These are phyloP conservation scores for Bolinopsis microptera DNA, from an alignment of 37 sponge, comb jelly and placozoan species.

Conservation along the genomic window DNA sequence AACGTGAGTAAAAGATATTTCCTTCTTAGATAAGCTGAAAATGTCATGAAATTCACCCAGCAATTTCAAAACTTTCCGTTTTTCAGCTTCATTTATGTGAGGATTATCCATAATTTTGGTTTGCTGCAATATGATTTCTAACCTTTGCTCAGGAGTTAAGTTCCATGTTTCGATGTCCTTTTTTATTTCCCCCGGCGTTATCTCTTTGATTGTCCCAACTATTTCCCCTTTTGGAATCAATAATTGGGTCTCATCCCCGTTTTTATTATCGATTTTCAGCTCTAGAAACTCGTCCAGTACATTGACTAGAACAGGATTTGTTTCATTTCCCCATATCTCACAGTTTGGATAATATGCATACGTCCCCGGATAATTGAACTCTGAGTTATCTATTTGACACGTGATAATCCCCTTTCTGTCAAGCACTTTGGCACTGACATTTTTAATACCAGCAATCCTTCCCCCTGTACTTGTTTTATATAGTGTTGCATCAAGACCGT, in stretches of 20 bases:
- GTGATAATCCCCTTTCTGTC: not conserved
- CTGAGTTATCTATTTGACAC: not conserved
- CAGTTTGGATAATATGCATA: not conserved
- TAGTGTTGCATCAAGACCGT: not conserved
- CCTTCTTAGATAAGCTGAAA: not conserved
- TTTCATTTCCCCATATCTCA: not conserved
- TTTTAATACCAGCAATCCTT: not conserved
- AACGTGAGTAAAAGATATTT: not conserved
- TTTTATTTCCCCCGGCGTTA: not conserved
- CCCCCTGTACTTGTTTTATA: not conserved
- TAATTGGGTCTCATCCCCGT: not conserved
- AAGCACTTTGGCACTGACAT: not conserved
- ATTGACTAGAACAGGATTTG: not conserved
- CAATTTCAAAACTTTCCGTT: too few relatives aligned
- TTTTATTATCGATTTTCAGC: conserved; percentile 9
- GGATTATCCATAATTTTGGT: too few relatives aligned
- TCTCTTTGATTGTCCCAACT: not conserved
- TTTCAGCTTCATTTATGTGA: too few relatives aligned
- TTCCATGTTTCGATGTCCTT: not conserved
- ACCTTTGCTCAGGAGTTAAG: too few relatives aligned
- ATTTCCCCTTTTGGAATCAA: not conserved
- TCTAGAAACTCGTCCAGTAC: not conserved
- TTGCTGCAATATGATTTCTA: too few relatives aligned
- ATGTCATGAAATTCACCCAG: conserved; percentile 3
- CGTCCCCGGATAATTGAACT: not conserved